Evolutionary conservation across 2,797 vertebrate species (phyloP).

Genomic region (Sebastolobus altivelis): DNA sequence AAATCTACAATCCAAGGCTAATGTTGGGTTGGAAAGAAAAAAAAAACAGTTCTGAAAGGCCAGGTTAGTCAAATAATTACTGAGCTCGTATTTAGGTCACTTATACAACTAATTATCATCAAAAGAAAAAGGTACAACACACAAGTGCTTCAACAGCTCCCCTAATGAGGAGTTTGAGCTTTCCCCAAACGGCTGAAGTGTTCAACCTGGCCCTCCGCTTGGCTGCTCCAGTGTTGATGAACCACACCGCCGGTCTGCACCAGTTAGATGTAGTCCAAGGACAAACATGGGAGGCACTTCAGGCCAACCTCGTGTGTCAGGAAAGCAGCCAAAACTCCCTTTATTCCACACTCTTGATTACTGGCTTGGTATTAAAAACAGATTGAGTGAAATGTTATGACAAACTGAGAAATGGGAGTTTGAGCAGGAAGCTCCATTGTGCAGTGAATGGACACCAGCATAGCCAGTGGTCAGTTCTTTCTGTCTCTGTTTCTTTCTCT

Average conservation of each 20-base stretch:
- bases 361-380: conserved; percentile 30
- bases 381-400: conserved; percentile 52
- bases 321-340: conserved; percentile 44
- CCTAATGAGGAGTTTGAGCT: conserved; percentile 42
- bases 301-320: conserved; percentile 52
- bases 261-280: conserved; percentile 68
- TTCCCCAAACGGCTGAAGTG: conserved; percentile 56
- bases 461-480: conserved; percentile 7
- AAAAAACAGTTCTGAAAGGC: background rate
- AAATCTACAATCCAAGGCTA: background rate
- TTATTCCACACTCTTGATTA: conserved; percentile 21
- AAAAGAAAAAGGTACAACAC: background rate
- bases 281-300: conserved; percentile 57
- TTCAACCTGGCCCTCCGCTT: conserved; percentile 53
- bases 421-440: conserved; percentile 1
- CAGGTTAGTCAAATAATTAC: background rate
- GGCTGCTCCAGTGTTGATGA: conserved; percentile 34
- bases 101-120: background rate
- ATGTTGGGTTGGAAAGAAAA: background rate
- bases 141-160: conserved; percentile 33
- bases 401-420: conserved; percentile 36
- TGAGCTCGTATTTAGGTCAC: conserved; percentile 21
- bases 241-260: conserved; percentile 26
- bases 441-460: conserved; percentile 2
- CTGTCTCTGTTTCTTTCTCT: background rate